Evolutionary conservation across 1,140 invertebrate genomes (phyloP).

Genomic region (Bombus ignitus): DNA sequence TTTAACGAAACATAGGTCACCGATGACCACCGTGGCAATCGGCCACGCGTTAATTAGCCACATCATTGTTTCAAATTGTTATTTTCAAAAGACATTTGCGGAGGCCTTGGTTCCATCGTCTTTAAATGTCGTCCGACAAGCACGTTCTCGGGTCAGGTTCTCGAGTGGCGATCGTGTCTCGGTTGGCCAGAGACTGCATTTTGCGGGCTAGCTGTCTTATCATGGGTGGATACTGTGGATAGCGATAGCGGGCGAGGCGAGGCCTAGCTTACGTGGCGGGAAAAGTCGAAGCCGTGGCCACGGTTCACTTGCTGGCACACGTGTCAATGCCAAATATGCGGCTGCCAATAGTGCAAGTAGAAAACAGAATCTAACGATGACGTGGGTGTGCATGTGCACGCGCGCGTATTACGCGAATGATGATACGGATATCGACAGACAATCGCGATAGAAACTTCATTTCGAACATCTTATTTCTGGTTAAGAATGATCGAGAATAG

Average conservation of each 20-base stretch:
- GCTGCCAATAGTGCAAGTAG: neutral
- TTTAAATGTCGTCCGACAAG: neutral
- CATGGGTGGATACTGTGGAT: slow-evolving; percentile 52
- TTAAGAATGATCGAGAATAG: neutral
- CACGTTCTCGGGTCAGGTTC: slow-evolving; percentile 12
- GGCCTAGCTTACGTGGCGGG: slow-evolving; percentile 59
- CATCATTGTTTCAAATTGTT: no score
- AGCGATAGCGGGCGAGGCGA: slow-evolving; percentile 35
- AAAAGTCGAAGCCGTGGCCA: slow-evolving; percentile 47
- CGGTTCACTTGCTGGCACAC: slow-evolving; percentile 52
- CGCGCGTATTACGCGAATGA: neutral
- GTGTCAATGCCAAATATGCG: slow-evolving; percentile 61
- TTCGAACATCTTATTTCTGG: neutral
- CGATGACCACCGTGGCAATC: no score
- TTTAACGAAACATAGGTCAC: no score
- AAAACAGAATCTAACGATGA: slow-evolving; percentile 18
- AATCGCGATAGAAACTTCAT: neutral
- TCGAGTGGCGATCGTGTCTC: slow-evolving; percentile 33
- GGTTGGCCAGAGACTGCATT: slow-evolving; percentile 46
- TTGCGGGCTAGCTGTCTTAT: slow-evolving; percentile 53
- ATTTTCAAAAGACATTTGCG: no score
- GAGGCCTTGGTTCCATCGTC: neutral
- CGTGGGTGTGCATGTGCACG: neutral
- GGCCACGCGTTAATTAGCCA: no score
- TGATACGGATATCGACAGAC: neutral